phyloP scores from a whole-genome alignment of 2,113 vertebrate species.

The Nothoprocta pentlandii region DNA sequence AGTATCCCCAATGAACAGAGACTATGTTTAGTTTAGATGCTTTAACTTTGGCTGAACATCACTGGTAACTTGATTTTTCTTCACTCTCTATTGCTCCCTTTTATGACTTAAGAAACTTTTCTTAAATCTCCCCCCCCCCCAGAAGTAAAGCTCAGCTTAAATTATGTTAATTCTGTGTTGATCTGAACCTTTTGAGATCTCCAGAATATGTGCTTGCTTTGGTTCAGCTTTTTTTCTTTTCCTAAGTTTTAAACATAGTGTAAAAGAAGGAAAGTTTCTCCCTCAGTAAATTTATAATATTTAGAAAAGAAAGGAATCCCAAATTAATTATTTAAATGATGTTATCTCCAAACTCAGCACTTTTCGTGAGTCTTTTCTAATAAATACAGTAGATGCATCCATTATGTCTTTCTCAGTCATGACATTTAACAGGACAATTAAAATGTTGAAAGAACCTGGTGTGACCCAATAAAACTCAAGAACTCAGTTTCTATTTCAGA shows the following conservation, averaged over 20 bases:
- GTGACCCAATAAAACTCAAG: neutral
- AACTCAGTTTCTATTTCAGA: neutral
- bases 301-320: neutral
- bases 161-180: conserved; percentile 15
- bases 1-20: neutral
- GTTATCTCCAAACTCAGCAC: neutral
- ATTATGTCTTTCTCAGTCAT: neutral
- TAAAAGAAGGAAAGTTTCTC: neutral
- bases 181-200: neutral
- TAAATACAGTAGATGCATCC: neutral
- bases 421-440: neutral
- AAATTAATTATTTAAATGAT: neutral
- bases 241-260: neutral
- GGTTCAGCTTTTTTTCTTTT: neutral
- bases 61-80: neutral
- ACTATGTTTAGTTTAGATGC: neutral
- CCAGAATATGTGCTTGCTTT: neutral
- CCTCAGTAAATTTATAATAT: neutral
- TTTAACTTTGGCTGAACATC: neutral
- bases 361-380: neutral
- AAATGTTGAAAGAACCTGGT: neutral
- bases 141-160: conserved; percentile 1
- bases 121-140: neutral
- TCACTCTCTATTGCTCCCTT: neutral
- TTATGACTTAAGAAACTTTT: conserved; percentile 4